Conservation (phyloP, 2,113 vertebrate species). For the Heterotilapia buettikoferi region DNA sequence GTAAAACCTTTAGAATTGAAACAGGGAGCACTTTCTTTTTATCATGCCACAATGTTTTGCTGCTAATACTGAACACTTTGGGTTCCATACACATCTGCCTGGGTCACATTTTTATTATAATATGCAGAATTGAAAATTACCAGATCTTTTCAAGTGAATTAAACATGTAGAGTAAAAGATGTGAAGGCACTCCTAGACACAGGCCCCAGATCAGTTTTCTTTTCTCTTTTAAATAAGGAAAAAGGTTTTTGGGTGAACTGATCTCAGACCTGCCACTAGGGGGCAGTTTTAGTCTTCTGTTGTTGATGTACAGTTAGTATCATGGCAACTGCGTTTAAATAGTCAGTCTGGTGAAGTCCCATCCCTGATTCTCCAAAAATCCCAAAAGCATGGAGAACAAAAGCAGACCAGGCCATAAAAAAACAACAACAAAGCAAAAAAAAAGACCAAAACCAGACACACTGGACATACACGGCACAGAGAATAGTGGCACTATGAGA, state of each 20-base stretch:
- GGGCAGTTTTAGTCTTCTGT: conserved; percentile 25
- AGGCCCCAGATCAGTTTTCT: conserved; percentile 36
- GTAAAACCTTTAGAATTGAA: neutral
- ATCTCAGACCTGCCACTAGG: conserved; percentile 49
- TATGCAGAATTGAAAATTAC: neutral
- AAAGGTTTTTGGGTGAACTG: neutral
- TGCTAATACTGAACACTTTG: neutral
- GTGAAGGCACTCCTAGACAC: conserved; percentile 57
- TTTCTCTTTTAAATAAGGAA: neutral
- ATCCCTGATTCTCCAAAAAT: conserved; percentile 48
- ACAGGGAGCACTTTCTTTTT: neutral
- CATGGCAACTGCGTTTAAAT: conserved; percentile 15
- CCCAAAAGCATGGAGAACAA: conserved; percentile 23
- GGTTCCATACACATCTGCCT: neutral
- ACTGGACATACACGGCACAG: conserved; percentile 57
- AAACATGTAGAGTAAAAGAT: neutral
- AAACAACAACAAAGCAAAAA: neutral
- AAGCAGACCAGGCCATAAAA: conserved; percentile 6
- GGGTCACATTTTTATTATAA: neutral
- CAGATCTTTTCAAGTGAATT: conserved; percentile 9
- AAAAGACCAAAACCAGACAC: conserved; percentile 37
- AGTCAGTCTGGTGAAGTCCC: conserved; percentile 33
- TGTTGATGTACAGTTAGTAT: neutral
- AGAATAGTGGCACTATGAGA: conserved; percentile 65
- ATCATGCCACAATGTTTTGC: neutral